phyloP scores from a whole-genome alignment of 2,888 invertebrate genomes.

The Meta bourneti region DNA sequence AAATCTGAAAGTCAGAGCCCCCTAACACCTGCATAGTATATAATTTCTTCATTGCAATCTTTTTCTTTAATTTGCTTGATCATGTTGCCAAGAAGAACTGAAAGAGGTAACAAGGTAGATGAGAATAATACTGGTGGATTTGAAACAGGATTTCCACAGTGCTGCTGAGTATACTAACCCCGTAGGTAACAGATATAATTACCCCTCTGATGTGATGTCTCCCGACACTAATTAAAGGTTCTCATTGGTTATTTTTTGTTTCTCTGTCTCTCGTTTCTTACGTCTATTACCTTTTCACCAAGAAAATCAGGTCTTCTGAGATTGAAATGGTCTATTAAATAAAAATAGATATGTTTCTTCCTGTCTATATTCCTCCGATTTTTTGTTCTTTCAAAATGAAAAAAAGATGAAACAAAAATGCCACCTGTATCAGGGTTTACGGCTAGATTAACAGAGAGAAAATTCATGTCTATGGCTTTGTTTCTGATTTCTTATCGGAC shows the following conservation, averaged over 20 bases:
- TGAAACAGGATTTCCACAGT: background rate
- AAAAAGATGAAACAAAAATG: too few relatives aligned
- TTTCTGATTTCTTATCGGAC: too few relatives aligned
- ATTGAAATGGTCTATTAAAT: slow-evolving; percentile 34
- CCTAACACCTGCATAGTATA: background rate
- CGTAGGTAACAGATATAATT: slow-evolving; percentile 67
- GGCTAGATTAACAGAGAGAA: too few relatives aligned
- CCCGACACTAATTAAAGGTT: slow-evolving; percentile 64
- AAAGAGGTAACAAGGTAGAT: background rate
- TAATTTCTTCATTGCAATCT: background rate
- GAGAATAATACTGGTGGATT: background rate
- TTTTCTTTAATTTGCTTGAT: background rate
- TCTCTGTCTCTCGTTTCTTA: slow-evolving; percentile 24
- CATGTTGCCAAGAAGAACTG: background rate
- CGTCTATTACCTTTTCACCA: slow-evolving; percentile 61
- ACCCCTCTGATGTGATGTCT: slow-evolving; percentile 48
- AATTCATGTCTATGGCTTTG: too few relatives aligned
- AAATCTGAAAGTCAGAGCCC: background rate
- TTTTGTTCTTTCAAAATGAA: background rate
- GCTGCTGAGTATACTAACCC: slow-evolving; percentile 3
- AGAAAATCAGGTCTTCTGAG: slow-evolving; percentile 40
- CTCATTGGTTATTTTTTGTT: slow-evolving; percentile 22
- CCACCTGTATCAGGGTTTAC: too few relatives aligned
- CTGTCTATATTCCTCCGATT: background rate
- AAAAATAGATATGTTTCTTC: slow-evolving; percentile 3